Evolutionary conservation across 2,113 vertebrate genomes (phyloP).

Genomic region (Prunella himalayana): DNA sequence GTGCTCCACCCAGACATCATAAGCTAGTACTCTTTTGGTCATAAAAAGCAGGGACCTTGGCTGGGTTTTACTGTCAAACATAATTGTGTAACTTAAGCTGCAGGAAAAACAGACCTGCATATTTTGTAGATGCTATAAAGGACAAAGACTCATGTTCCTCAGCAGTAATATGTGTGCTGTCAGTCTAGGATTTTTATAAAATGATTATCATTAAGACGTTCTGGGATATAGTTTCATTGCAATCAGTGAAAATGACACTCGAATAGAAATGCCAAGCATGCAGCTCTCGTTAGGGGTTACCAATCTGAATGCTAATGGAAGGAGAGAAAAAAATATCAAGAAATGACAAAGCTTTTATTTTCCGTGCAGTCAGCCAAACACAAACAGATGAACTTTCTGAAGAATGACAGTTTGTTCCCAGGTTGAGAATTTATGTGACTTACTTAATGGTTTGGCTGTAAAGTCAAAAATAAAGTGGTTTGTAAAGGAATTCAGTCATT

Average conservation of each 20-base stretch:
- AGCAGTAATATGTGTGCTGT: background rate
- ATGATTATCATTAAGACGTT: background rate
- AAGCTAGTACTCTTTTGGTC: background rate
- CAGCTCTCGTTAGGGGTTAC: background rate
- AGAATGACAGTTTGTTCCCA: slow-evolving; percentile 45
- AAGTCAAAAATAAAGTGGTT: slow-evolving; percentile 54
- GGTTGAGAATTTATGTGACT: slow-evolving; percentile 38
- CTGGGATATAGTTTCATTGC: background rate
- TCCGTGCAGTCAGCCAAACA: slow-evolving; percentile 29
- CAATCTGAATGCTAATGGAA: background rate
- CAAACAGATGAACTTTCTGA: slow-evolving; percentile 24
- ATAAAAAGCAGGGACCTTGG: background rate
- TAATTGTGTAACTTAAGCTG: background rate
- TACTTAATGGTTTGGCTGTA: slow-evolving; percentile 51
- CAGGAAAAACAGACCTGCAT: background rate
- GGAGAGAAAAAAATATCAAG: background rate
- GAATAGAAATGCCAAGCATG: background rate
- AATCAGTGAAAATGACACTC: background rate
- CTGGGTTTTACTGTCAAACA: background rate
- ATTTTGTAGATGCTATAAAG: background rate
- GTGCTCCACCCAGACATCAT: background rate
- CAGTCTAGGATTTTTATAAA: background rate
- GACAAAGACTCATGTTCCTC: background rate
- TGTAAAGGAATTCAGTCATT: slow-evolving; percentile 32
- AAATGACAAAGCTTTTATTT: slow-evolving; percentile 17